Conservation (phyloP, 1,140 invertebrate species). For the Drosophila aff. region DNA sequence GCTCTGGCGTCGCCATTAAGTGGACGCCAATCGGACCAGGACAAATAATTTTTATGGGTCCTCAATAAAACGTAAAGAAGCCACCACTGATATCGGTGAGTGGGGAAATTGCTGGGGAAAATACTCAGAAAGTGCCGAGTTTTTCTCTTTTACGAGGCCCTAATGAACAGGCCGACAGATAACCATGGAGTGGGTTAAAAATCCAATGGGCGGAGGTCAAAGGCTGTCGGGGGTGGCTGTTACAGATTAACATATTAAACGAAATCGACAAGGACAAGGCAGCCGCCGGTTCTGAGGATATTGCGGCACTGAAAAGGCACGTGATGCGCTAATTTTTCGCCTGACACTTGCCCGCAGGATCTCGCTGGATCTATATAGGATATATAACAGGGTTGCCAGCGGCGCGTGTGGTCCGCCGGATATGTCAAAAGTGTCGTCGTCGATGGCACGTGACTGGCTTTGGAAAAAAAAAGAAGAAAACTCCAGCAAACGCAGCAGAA, state of each 20-base stretch:
- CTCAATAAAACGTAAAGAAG: conserved; percentile 61
- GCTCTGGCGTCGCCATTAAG: conserved; percentile 62
- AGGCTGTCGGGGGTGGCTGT: conserved; percentile 13
- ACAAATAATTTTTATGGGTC: conserved; percentile 66
- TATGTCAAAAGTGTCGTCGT: conserved; percentile 82
- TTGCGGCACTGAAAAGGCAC: conserved; percentile 69
- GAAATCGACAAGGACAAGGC: conserved; percentile 68
- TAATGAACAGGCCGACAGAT: conserved; percentile 56
- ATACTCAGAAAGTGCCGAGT: conserved; percentile 29
- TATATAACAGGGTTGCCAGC: conserved; percentile 26
- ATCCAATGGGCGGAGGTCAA: background rate
- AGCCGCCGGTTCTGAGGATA: conserved; percentile 65
- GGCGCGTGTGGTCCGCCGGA: conserved; percentile 82
- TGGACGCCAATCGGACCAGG: conserved; percentile 60
- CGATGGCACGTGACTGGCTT: conserved; percentile 80
- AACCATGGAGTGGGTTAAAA: background rate
- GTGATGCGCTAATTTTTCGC: conserved; percentile 84
- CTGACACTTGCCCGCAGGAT: conserved; percentile 73
- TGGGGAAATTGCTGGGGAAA: conserved; percentile 21
- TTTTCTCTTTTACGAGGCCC: conserved; percentile 56
- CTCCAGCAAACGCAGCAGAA: conserved; percentile 13
- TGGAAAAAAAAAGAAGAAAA: conserved; percentile 31
- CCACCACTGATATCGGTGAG: conserved; percentile 12
- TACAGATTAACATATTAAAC: conserved; percentile 82
- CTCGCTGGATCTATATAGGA: conserved; percentile 15